Conservation (phyloP, 2,797 vertebrate species). For the Pogonophryne albipinna region DNA sequence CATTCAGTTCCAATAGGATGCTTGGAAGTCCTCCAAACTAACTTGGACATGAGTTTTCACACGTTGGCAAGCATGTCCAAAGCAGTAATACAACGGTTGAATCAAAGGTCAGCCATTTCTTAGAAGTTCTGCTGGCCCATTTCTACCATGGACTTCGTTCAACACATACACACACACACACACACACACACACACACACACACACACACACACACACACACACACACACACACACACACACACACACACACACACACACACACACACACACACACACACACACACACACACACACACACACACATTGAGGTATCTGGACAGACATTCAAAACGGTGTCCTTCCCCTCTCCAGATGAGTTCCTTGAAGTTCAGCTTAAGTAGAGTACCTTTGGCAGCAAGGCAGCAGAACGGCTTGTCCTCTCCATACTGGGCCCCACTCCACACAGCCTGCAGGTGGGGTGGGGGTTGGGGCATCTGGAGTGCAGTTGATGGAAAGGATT, state of each 20-base stretch:
- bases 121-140: conserved; percentile 25
- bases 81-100: conserved; percentile 1
- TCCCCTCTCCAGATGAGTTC: conserved; percentile 46
- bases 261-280: too few species aligned
- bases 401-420: conserved; percentile 72
- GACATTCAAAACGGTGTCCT: conserved; percentile 50
- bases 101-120: conserved; percentile 22
- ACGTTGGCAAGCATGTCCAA: conserved; percentile 18
- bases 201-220: too few species aligned
- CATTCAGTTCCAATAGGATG: neutral
- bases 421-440: conserved; percentile 53
- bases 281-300: too few species aligned
- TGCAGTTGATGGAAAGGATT: conserved; percentile 36
- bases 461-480: conserved; percentile 55
- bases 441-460: conserved; percentile 54
- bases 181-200: too few species aligned
- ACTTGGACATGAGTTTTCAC: conserved; percentile 4
- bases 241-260: too few species aligned
- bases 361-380: conserved; percentile 54
- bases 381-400: conserved; percentile 71
- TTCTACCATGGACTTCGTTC: conserved; percentile 25
- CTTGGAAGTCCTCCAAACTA: conserved; percentile 6
- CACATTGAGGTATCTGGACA: conserved; percentile 39
- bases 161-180: neutral
- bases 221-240: too few species aligned